Evolutionary conservation across 2,888 invertebrate species (phyloP), one percentile per base, ranked within the genome.

Genomic region (Tenthredo scrophulariae): DNA sequence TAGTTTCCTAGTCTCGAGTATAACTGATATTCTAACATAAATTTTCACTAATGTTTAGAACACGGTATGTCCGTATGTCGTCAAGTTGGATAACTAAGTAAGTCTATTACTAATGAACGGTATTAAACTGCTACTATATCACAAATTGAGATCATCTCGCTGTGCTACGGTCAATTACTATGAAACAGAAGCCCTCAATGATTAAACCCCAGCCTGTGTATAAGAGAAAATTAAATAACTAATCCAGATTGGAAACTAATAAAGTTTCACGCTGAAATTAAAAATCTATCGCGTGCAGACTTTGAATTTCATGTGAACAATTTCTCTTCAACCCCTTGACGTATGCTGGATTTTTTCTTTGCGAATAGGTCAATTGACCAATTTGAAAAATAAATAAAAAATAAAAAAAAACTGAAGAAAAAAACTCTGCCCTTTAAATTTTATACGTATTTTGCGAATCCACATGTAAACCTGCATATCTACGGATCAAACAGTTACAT

Each of bases 41-140:
- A 77, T 77, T 77, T 77, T 77, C 77, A 54, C 46, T 77, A 77
- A 54, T 26, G 43, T 46, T 3, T n/a, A 26, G 4, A 43, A 13
- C 74, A 10, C 22, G 74, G 26, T 72, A 40, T 72, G n/a, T 29
- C n/a, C 4, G 3, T 72, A n/a, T 37, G n/a, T 43, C 22, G 74
- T 40, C 22, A 54, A 18, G 15, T 10, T 15, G 43, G 46, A 40
- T 22, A 26, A 4, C 26, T 33, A 74, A 22, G 5, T 33, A 74
- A 22, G 5, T 43, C 43, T 46, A 26, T 74, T 43, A 46, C 13
- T 43, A 74, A 74, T 74, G 7, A 26, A 22, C 4, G 43, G 15
- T 74, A 74, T 74, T 15, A 46, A 43, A 43, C 46, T 40, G 0
- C 74, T 26, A 13, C 37, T 37, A 6, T 43, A 40, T 46, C 26